These are phyloP conservation scores for Achroia grisella DNA, from an alignment of 1,140 invertebrate genomes.

Conservation along the genomic window DNA sequence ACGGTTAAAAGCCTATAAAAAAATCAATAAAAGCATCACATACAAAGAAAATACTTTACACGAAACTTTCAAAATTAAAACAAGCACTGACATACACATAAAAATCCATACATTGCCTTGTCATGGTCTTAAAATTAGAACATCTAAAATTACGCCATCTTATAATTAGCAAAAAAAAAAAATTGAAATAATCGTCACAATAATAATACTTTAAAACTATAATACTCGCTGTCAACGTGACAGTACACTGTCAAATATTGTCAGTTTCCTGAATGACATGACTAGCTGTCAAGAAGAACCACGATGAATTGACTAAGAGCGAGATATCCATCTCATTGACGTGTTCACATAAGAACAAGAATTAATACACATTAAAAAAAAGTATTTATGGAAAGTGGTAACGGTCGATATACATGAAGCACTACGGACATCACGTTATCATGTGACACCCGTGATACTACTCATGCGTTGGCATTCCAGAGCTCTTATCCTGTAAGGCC, in stretches of 20 bases:
- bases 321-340: too few relatives aligned
- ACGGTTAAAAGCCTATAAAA: slow-evolving; percentile 37
- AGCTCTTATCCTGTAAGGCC: too few relatives aligned
- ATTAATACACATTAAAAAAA: too few relatives aligned
- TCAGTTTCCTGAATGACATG: slow-evolving; percentile 47
- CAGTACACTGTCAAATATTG: slow-evolving; percentile 45
- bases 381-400: too few relatives aligned
- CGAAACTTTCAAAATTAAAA: slow-evolving; percentile 29
- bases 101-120: slow-evolving; percentile 54
- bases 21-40: slow-evolving; percentile 43
- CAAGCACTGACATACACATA: slow-evolving; percentile 47
- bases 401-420: too few relatives aligned
- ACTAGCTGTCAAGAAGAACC: slow-evolving; percentile 48
- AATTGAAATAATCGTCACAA: slow-evolving; percentile 36
- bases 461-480: too few relatives aligned
- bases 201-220: slow-evolving; percentile 63
- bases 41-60: slow-evolving; percentile 54
- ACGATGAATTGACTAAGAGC: too few relatives aligned
- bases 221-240: slow-evolving; percentile 53
- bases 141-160: slow-evolving; percentile 70
- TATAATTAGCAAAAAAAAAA: slow-evolving; percentile 49
- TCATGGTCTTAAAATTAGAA: slow-evolving; percentile 62
- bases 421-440: too few relatives aligned
- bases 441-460: too few relatives aligned
- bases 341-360: too few relatives aligned